phyloP scores from a whole-genome alignment of 2,797 vertebrate genomes.

The Sitta carolinensis region DNA sequence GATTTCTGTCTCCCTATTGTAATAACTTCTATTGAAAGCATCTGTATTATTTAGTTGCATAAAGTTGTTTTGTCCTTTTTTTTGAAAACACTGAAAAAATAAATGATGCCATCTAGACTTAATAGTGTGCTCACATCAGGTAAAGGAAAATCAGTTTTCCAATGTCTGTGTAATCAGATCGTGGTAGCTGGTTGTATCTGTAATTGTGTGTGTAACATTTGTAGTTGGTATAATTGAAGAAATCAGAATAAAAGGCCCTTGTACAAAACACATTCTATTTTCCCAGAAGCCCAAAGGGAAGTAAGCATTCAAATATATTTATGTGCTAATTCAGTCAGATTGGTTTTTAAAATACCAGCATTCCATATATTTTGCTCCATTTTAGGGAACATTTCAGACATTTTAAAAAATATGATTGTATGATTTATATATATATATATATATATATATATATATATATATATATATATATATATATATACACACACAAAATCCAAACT shows the following conservation, averaged over 20 bases:
- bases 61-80: background rate
- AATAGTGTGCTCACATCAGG: background rate
- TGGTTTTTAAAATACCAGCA: background rate
- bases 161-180: background rate
- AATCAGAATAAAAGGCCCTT: background rate
- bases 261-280: background rate
- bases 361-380: no score
- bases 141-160: background rate
- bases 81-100: background rate
- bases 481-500: background rate
- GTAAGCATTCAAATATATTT: background rate
- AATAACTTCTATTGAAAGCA: background rate
- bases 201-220: background rate
- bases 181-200: background rate
- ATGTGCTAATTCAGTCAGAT: background rate
- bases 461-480: no score
- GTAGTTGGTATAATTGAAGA: background rate
- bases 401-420: background rate
- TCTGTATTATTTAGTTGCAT: background rate
- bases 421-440: rapidly evolving
- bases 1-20: background rate
- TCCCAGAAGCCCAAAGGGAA: background rate
- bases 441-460: no score
- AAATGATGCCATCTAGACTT: background rate
- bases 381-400: background rate